These are phyloP conservation scores for Panagrolaimus sp. DNA, from an alignment of 1,140 invertebrate genomes.

Conservation along the genomic window DNA sequence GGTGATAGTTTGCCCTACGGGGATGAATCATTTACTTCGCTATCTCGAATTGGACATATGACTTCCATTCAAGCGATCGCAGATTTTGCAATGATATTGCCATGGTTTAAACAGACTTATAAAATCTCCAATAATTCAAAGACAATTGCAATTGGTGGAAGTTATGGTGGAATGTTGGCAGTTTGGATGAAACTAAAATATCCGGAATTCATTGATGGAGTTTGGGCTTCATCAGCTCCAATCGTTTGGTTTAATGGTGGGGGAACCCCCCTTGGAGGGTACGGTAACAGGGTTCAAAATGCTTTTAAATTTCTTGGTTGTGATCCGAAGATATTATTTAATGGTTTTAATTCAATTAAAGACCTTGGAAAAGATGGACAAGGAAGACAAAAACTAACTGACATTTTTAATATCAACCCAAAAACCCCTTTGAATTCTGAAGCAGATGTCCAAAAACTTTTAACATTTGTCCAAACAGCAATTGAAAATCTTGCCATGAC, in stretches of 20 bases:
- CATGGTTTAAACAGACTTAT: slow-evolving; percentile 64
- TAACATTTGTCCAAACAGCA: slow-evolving; percentile 5
- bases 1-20: slow-evolving; percentile 72
- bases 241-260: slow-evolving; percentile 8
- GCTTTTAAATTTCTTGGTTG: not conserved
- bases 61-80: slow-evolving; percentile 71
- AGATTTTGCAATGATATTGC: slow-evolving; percentile 81
- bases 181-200: not conserved
- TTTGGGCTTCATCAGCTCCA: slow-evolving; percentile 4
- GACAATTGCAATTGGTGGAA: slow-evolving; percentile 81
- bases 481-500: slow-evolving; percentile 48
- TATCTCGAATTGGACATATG: too few species aligned
- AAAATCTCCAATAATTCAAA: slow-evolving; percentile 28
- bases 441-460: not conserved
- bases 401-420: not conserved
- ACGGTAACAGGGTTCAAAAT: not conserved
- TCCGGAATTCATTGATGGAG: slow-evolving; percentile 64
- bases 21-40: not conserved
- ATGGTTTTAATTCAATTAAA: not conserved
- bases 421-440: not conserved
- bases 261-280: not conserved
- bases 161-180: slow-evolving; percentile 77
- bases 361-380: not conserved
- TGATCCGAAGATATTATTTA: not conserved
- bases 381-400: slow-evolving; percentile 8